phyloP scores from a whole-genome alignment of 2,797 vertebrate species.

The Poeciliopsis turneri region DNA sequence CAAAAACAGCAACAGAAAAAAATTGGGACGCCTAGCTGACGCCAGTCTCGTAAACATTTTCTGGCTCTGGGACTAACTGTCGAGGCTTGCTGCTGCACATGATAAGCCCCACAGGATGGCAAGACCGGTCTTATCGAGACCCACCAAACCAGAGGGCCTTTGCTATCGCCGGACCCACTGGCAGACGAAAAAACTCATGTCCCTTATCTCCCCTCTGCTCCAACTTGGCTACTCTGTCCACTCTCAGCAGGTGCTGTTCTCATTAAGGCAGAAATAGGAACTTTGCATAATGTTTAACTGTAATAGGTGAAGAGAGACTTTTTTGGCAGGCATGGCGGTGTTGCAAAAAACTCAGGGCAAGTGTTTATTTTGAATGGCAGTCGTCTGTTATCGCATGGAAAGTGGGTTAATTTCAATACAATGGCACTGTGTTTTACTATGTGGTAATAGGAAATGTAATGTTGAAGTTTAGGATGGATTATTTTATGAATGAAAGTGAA shows the following conservation, averaged over 20 bases:
- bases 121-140: conserved; percentile 62
- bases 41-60: conserved; percentile 61
- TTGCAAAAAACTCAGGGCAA: conserved; percentile 23
- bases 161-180: conserved; percentile 56
- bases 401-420: conserved; percentile 60
- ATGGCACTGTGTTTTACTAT: conserved; percentile 32
- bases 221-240: not conserved
- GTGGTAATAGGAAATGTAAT: conserved; percentile 55
- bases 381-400: conserved; percentile 55
- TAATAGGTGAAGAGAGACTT: not conserved
- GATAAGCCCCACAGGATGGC: conserved; percentile 75
- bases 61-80: conserved; percentile 58
- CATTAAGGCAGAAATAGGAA: conserved; percentile 18
- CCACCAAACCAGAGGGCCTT: conserved; percentile 44
- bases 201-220: conserved; percentile 57
- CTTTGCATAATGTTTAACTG: not conserved
- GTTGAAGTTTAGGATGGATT: conserved; percentile 31
- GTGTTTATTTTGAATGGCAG: conserved; percentile 62
- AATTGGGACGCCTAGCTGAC: conserved; percentile 49
- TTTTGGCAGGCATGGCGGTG: conserved; percentile 31
- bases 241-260: conserved; percentile 47
- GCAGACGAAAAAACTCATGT: conserved; percentile 46
- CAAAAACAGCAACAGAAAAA: not conserved
- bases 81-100: conserved; percentile 51
- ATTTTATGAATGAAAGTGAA: conserved; percentile 39